A percentile compares a stretch with the other conserved stretches of the same genome.
Evolutionary conservation across 2,888 invertebrate genomes (phyloP).

Genomic region (Brachypalpus laphriformis): DNA sequence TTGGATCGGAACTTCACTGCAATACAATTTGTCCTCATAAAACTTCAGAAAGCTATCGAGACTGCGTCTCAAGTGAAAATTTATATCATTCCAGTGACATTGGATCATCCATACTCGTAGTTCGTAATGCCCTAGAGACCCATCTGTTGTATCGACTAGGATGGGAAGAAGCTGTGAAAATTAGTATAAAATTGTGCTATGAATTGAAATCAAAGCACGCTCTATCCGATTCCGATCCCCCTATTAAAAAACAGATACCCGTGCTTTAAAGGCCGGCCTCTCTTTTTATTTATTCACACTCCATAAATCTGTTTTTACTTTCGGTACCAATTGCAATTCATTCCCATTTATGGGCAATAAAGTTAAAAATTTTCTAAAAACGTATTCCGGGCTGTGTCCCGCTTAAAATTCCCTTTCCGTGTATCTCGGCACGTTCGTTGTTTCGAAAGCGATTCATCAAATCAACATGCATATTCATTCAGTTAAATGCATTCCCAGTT

Average conservation of each 20-base stretch:
- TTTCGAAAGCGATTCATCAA: conserved; percentile 55
- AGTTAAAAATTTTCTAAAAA: conserved; percentile 33
- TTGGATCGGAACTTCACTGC: too few species aligned
- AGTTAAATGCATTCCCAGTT: conserved; percentile 61
- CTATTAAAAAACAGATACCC: conserved; percentile 4
- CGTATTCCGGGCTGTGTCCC: conserved; percentile 28
- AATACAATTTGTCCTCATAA: too few species aligned
- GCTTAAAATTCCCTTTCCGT: conserved; percentile 33
- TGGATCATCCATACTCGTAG: background rate
- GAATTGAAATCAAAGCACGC: conserved; percentile 39
- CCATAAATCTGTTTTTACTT: conserved; percentile 61
- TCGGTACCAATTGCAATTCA: conserved; percentile 40
- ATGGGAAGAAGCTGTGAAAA: background rate
- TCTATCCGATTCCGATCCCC: background rate
- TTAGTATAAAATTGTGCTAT: conserved; percentile 6
- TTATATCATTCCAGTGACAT: conserved; percentile 25
- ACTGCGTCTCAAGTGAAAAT: conserved; percentile 27
- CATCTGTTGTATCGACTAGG: background rate
- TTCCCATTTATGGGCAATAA: conserved; percentile 62
- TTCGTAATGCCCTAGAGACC: background rate
- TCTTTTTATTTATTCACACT: conserved; percentile 49
- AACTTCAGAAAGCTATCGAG: background rate
- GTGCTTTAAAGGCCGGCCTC: background rate
- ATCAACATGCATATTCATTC: conserved; percentile 68
- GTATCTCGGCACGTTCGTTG: conserved; percentile 47